These are phyloP conservation scores for Clavelina lepadiformis DNA, from an alignment of 23 tunicate species.

Conservation along the genomic window DNA sequence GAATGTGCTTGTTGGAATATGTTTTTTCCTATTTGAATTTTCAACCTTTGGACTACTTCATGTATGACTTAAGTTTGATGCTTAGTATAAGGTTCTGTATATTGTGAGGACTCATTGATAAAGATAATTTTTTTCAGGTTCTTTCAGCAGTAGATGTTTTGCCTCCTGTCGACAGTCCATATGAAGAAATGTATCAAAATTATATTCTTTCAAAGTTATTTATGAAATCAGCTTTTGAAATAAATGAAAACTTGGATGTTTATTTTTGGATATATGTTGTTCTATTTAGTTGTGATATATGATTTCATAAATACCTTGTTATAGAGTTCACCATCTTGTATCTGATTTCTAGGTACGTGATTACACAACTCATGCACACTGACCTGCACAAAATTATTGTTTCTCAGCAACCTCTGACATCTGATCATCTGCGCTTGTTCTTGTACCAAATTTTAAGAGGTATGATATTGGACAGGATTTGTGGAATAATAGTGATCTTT, in stretches of 20 bases:
- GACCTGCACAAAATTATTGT: conserved; percentile 96
- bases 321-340: background rate
- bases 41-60: no score
- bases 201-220: background rate
- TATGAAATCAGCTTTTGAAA: background rate
- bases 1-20: no score
- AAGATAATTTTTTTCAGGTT: conserved; percentile 37
- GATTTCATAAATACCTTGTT: no score
- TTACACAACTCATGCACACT: conserved; percentile 90
- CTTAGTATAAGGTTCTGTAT: background rate
- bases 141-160: conserved; percentile 80
- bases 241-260: no score
- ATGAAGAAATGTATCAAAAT: conserved; percentile 79
- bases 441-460: conserved; percentile 90
- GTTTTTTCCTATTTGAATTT: no score
- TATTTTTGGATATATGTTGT: no score
- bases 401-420: conserved; percentile 68
- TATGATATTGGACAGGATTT: conserved; percentile 13
- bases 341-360: conserved; percentile 52
- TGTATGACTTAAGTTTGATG: no score
- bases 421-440: conserved; percentile 67
- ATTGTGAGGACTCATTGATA: background rate
- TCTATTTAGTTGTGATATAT: no score
- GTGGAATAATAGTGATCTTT: background rate
- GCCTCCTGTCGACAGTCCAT: conserved; percentile 72